These are phyloP conservation scores for Xenops minutus DNA, from an alignment of 2,797 vertebrate species.

Conservation along the genomic window DNA sequence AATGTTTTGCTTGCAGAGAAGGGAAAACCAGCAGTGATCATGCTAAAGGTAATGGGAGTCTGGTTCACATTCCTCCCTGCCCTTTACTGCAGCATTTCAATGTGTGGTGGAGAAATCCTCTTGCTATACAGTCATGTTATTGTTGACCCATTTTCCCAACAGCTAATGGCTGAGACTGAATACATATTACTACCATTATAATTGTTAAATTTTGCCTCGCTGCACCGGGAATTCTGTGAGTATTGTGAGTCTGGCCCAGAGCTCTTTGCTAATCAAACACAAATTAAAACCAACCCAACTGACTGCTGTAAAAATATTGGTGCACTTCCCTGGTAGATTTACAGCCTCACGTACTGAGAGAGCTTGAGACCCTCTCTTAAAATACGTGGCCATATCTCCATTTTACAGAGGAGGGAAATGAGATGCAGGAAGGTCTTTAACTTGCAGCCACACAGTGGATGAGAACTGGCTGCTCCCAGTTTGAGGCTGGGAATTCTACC, in stretches of 20 bases:
- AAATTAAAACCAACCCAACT: conserved; percentile 43
- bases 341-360: neutral
- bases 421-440: neutral
- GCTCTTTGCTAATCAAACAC: conserved; percentile 57
- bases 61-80: neutral
- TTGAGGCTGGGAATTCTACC: neutral
- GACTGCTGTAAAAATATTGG: conserved; percentile 30
- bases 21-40: neutral
- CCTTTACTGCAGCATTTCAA: neutral
- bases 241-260: conserved; percentile 23
- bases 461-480: neutral
- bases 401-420: conserved; percentile 5
- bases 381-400: neutral
- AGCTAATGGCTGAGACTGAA: conserved; percentile 18
- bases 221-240: conserved; percentile 31
- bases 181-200: conserved; percentile 8
- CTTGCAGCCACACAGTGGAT: neutral
- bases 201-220: conserved; percentile 20
- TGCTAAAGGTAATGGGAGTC: neutral
- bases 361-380: neutral
- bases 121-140: neutral
- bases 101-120: neutral
- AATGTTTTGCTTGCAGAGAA: neutral
- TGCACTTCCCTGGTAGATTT: conserved; percentile 3
- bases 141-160: conserved; percentile 56